Conservation (phyloP, 2,113 vertebrate species). For the Argyrosomus japonicus region DNA sequence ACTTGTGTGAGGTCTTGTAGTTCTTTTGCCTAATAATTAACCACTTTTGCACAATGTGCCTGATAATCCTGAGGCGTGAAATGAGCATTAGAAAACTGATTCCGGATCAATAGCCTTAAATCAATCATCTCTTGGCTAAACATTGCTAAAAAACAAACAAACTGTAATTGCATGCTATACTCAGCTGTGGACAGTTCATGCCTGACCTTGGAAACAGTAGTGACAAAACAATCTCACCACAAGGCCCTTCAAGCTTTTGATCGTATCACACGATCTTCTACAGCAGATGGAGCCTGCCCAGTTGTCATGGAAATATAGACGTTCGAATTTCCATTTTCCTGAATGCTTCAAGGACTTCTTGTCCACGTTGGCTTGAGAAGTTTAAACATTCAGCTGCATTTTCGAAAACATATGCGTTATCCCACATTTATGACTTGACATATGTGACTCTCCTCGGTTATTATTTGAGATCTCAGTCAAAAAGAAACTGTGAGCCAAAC, state of each 20-base stretch:
- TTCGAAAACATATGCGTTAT: background rate
- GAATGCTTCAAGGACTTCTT: background rate
- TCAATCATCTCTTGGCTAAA: background rate
- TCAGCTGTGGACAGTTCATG: background rate
- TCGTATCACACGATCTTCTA: background rate
- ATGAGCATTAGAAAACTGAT: background rate
- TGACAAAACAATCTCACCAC: background rate
- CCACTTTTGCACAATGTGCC: background rate
- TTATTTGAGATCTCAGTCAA: background rate
- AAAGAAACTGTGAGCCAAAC: background rate
- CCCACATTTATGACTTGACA: background rate
- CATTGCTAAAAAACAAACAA: background rate
- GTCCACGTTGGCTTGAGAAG: background rate
- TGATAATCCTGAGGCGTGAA: background rate
- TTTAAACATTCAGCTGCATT: background rate
- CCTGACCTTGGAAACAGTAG: background rate
- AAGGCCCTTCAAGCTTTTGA: background rate
- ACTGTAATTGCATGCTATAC: background rate
- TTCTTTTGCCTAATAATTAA: background rate
- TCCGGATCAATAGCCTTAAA: background rate
- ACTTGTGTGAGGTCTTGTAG: background rate
- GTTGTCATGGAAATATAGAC: background rate
- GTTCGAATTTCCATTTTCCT: background rate
- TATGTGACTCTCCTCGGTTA: background rate
- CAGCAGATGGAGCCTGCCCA: too few relatives aligned